Conservation (phyloP, 2,113 vertebrate species). For the Pachypanchax playfairii region DNA sequence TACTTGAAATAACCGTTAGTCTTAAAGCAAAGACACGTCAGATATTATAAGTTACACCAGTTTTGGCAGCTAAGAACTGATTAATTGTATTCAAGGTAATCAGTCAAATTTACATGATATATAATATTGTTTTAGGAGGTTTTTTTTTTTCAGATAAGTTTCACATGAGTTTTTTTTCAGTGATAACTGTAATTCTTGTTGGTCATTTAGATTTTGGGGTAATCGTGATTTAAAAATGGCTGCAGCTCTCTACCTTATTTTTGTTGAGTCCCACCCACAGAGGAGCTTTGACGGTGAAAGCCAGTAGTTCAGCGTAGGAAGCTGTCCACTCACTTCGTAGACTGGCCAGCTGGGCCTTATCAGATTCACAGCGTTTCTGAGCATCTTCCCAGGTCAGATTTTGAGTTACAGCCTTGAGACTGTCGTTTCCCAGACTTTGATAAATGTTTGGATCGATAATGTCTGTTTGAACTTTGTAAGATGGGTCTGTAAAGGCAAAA, state of each 20-base stretch:
- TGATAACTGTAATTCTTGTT: too few relatives aligned
- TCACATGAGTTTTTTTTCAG: not conserved
- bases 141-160: too few relatives aligned
- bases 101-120: too few relatives aligned
- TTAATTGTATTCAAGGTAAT: too few relatives aligned
- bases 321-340: slow-evolving; percentile 81
- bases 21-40: slow-evolving; percentile 68
- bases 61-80: not conserved
- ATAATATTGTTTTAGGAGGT: too few relatives aligned
- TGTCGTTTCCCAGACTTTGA: slow-evolving; percentile 79
- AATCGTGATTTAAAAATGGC: too few relatives aligned
- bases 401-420: slow-evolving; percentile 77
- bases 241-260: slow-evolving; percentile 77
- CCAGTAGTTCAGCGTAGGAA: slow-evolving; percentile 81
- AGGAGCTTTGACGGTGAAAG: slow-evolving; percentile 76
- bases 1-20: slow-evolving; percentile 83
- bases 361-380: slow-evolving; percentile 70
- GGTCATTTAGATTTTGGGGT: too few relatives aligned
- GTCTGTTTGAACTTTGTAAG: slow-evolving; percentile 49
- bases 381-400: slow-evolving; percentile 87
- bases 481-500: slow-evolving; percentile 73
- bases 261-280: slow-evolving; percentile 93
- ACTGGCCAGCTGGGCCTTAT: slow-evolving; percentile 78
- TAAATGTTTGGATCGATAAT: slow-evolving; percentile 58
- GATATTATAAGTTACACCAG: not conserved